phyloP scores from a whole-genome alignment of 2,888 invertebrate genomes.

The Flexamia atlantica region DNA sequence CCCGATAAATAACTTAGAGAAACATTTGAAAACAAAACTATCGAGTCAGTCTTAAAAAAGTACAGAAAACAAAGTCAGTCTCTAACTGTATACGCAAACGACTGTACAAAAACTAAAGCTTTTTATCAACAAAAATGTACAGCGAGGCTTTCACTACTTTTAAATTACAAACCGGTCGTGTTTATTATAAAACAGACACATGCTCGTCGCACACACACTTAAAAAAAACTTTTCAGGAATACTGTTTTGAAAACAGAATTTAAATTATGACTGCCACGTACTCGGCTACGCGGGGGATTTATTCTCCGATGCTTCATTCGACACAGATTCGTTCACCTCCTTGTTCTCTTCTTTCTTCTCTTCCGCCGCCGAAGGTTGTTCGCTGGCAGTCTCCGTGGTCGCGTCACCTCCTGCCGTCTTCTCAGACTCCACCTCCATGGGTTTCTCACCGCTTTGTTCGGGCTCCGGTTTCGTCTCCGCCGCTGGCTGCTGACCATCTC shows the following conservation, averaged over 20 bases:
- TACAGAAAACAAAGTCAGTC: conserved; percentile 56
- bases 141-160: conserved; percentile 10
- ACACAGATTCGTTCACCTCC: neutral
- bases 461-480: conserved; percentile 6
- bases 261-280: conserved; percentile 20
- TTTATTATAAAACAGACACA: conserved; percentile 47
- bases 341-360: conserved; percentile 3
- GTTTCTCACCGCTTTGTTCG: neutral
- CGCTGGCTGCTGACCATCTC: neutral
- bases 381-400: neutral
- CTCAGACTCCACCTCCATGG: conserved; percentile 28
- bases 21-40: conserved; percentile 45
- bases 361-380: neutral
- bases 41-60: conserved; percentile 57
- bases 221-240: conserved; percentile 49
- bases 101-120: conserved; percentile 56
- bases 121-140: conserved; percentile 58
- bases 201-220: conserved; percentile 37
- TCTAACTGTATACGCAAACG: conserved; percentile 1
- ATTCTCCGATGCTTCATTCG: conserved; percentile 22
- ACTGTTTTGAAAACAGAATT: conserved; percentile 46
- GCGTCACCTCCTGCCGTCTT: neutral
- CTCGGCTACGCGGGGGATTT: conserved; percentile 33
- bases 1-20: conserved; percentile 36
- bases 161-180: conserved; percentile 47